phyloP scores from a whole-genome alignment of 2,888 invertebrate genomes.

The Auanema freiburgensis region DNA sequence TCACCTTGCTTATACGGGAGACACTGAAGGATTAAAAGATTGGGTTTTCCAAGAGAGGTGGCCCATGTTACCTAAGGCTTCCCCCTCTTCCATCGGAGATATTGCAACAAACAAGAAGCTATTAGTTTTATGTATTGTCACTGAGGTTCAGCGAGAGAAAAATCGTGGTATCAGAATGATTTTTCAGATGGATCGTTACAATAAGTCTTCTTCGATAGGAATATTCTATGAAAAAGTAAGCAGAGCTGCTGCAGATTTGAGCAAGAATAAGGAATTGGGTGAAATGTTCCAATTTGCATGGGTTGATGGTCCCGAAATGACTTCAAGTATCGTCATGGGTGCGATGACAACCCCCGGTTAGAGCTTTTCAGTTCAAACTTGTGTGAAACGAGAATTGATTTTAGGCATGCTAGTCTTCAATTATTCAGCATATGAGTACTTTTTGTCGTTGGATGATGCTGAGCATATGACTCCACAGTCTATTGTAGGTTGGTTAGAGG shows the following conservation, averaged over 20 bases:
- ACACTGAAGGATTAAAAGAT: constrained; percentile 25
- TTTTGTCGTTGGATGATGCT: constrained; percentile 80
- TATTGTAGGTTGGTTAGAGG: constrained; percentile 46
- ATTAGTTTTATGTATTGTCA: constrained; percentile 53
- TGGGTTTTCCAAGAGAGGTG: constrained; percentile 61
- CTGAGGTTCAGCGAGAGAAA: constrained; percentile 25
- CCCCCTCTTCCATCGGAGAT: constrained; percentile 48
- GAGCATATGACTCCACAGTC: constrained; percentile 74
- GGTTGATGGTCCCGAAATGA: constrained; percentile 85
- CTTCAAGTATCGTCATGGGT: constrained; percentile 89
- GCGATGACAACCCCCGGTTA: constrained; percentile 81
- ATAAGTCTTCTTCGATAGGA: constrained; percentile 25
- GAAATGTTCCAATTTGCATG: constrained; percentile 81
- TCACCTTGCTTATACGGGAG: constrained; percentile 31
- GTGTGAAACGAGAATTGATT: constrained; percentile 60
- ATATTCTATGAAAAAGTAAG: constrained; percentile 40
- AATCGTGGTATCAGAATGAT: constrained; percentile 2
- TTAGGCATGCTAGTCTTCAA: constrained; percentile 88
- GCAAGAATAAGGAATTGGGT: constrained; percentile 30
- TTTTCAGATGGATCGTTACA: constrained; percentile 35
- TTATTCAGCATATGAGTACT: constrained; percentile 87
- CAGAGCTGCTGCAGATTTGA: constrained; percentile 36
- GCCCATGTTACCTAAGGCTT: constrained; percentile 51
- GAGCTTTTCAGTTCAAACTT: constrained; percentile 4
- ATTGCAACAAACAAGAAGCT: constrained; percentile 55